phyloP scores from a whole-genome alignment of 2,888 invertebrate genomes.

The Thera obeliscata region DNA sequence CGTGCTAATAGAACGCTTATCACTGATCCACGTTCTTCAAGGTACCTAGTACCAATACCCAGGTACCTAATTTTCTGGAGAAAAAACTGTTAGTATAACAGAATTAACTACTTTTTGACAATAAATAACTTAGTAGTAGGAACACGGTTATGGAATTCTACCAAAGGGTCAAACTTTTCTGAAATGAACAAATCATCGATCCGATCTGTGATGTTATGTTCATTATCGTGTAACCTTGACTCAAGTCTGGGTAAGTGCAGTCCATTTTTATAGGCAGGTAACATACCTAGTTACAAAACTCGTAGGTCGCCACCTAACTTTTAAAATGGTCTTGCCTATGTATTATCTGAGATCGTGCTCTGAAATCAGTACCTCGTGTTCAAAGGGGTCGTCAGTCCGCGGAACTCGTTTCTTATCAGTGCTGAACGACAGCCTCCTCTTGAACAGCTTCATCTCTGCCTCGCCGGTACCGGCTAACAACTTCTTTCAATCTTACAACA shows the following conservation, averaged over 20 bases:
- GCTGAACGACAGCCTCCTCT: slow-evolving; percentile 80
- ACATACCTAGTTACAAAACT: not conserved
- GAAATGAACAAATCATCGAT: not conserved
- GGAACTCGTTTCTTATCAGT: slow-evolving; percentile 79
- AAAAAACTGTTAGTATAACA: not conserved
- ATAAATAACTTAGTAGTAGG: too few relatives aligned
- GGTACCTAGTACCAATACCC: not conserved
- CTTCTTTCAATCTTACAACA: slow-evolving; percentile 52
- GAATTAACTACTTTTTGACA: too few relatives aligned
- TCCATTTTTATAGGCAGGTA: too few relatives aligned
- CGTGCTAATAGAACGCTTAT: slow-evolving; percentile 61
- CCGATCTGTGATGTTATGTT: not conserved
- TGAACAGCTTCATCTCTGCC: slow-evolving; percentile 79
- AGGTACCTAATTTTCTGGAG: not conserved
- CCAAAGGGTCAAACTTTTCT: too few relatives aligned
- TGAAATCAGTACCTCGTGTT: slow-evolving; percentile 68
- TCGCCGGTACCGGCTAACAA: slow-evolving; percentile 52
- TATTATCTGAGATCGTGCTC: slow-evolving; percentile 10
- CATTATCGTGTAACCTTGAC: not conserved
- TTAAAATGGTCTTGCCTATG: not conserved
- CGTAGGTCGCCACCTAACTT: not conserved
- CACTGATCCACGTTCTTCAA: slow-evolving; percentile 41
- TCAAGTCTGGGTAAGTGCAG: not conserved
- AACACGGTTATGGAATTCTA: too few relatives aligned
- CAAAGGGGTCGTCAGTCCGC: slow-evolving; percentile 76